phyloP scores from a whole-genome alignment of 2,797 vertebrate species.

The Loriculus beryllinus region DNA sequence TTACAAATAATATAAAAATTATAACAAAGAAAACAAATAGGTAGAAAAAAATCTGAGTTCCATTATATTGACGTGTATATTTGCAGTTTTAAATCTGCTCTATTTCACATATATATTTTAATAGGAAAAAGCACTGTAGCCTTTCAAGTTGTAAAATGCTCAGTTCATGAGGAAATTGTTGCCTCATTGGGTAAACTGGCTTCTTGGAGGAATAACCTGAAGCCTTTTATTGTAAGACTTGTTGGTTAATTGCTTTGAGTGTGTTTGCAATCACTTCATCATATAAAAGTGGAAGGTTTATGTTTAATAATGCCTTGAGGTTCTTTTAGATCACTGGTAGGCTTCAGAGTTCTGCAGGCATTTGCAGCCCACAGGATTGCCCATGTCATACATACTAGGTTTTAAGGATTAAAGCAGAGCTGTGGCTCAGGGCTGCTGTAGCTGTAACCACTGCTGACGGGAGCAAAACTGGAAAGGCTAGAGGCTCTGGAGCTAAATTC shows the following conservation, averaged over 20 bases:
- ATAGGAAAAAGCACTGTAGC: not conserved
- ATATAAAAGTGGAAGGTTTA: not conserved
- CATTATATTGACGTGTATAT: accelerated
- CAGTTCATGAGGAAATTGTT: not conserved
- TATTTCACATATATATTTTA: not conserved
- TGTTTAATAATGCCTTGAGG: not conserved
- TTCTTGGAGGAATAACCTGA: not conserved
- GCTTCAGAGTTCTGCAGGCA: not conserved
- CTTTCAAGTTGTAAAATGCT: not conserved
- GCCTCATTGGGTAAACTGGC: not conserved
- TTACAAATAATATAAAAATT: not conserved
- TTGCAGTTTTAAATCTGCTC: not conserved
- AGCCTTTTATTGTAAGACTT: not conserved
- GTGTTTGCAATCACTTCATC: not conserved
- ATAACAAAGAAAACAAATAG: not conserved
- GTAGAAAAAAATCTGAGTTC: not conserved
- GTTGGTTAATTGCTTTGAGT: not conserved
- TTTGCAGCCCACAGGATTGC: not conserved
- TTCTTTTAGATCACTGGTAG: not conserved
- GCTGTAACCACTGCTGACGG: not conserved
- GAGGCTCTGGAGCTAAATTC: not conserved
- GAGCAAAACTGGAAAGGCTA: not conserved
- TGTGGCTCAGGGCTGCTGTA: not conserved
- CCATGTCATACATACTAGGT: not conserved
- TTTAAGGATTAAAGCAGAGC: not conserved